Evolutionary conservation across 2,797 vertebrate genomes (phyloP), one percentile per base, ranked within the genome.

Genomic region (Sitta carolinensis): DNA sequence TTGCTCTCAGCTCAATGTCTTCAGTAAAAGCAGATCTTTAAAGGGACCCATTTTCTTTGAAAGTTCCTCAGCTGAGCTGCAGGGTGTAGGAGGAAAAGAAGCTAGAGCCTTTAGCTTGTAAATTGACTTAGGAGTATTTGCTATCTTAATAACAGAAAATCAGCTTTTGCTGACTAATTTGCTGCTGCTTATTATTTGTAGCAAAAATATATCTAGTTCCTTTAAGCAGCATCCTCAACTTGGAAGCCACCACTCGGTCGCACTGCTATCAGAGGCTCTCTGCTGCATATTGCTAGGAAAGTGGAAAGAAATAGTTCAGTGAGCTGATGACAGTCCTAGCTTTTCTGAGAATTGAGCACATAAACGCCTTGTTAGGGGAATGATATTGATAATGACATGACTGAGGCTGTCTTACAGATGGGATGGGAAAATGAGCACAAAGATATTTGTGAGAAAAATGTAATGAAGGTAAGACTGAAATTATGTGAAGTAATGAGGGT

Each of bases 31-130:
- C 64, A 84, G 75, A 89, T 80, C 89, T 95, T 95, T 90, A 90
- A 95, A 94, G 66, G 66, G 23, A 43, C 15, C 23, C 30, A 16
- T 61, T 90, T 95, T 43, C 89, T 96, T 94, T 94, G 94, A 96
- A 96, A 87, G 19, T 50, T 87, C 14, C 0, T 7, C 67, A 54
- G 40, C 29, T 81, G 81, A 85, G 66, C 62, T 95, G 84, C 42
- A 90, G 67, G 27, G 58, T 77, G 52, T 67, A 57, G 42, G 51
- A 85, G 66, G 51, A 57, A 79, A 67, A 63, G 59, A 84, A 88
- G 42, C 50, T 88, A 25, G 21, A 94, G 59, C 42, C 63, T 93
- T 91, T 90, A 51, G 50, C 73, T 96, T 87, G 59, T 89, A 88
- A 86, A 84, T 86, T 76, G 52, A 55, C 45, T 79, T 79, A 34